Base-by-base conservation (phyloP, 2,888 invertebrate genomes). In the Rotaria macrura region DNA sequence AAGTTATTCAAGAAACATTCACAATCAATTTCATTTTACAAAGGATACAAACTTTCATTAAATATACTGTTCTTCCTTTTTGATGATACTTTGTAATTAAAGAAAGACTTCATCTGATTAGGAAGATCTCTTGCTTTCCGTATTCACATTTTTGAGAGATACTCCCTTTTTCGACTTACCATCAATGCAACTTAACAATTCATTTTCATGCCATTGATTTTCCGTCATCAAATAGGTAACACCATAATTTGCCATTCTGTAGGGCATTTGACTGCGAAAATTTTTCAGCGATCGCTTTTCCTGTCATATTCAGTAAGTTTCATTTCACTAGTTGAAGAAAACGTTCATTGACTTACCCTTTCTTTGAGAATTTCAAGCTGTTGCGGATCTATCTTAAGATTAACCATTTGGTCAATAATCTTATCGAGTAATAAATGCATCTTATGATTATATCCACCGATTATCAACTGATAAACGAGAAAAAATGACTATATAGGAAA, bases 381-480 rank as follows among this genome's bases (percentile, higher is more conserved):
- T 89, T 95, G 93, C 0, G 94, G 93, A 89, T 96, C 94, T 29
- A 95, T 93, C 88, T 93, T 93, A 90, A 97, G 96, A 88, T 93
- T 92, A 0, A 95, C 93, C 90, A 98, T 92, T 88, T 94, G 94
- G 52, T 96, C 95, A 87, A 97, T 92, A 0, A 98, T 93, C 92
- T 95, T 96, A 87, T 94, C 93, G 84, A 97, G 91, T 9, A 98
- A 91, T 12, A 92, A 89, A 79, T 90, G 88, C 87, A 91, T 91
- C 89, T 98, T 98, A 90, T 96, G 94, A 89, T 94, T 96, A 91
- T 96, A 98, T 0, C 98, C 98, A 85, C 93, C 93, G 86, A 96
- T 93, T 17, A 93, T 93, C 83, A 97, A 92, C 96, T 95, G 91
- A 74, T 91, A 92, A 88, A 89, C 6, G 25, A n/a, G 29, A 29